Conservation (phyloP, 1,140 invertebrate species). For the Dinothrombium tinctorium region DNA sequence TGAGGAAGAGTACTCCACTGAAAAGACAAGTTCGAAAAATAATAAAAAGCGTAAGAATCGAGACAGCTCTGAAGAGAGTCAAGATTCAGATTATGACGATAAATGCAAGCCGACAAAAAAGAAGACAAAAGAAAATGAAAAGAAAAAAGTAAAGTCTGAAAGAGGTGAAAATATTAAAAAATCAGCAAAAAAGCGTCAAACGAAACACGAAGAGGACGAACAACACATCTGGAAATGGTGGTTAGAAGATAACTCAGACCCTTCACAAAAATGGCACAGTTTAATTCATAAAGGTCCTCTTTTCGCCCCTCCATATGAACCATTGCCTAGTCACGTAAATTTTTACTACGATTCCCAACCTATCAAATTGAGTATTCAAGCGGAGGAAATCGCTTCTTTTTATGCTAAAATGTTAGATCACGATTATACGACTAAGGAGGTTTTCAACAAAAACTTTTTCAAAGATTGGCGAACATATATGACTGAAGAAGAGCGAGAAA, state of each 20-base stretch:
- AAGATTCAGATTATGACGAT: too few relatives aligned
- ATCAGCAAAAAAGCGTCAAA: too few relatives aligned
- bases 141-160: too few relatives aligned
- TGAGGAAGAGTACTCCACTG: too few relatives aligned
- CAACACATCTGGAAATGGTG: slow-evolving; percentile 17
- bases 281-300: slow-evolving; percentile 93
- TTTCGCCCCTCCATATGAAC: slow-evolving; percentile 85
- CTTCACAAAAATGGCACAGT: slow-evolving; percentile 85
- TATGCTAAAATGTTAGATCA: slow-evolving; percentile 97
- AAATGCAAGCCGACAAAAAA: too few relatives aligned
- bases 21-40: too few relatives aligned
- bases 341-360: slow-evolving; percentile 85
- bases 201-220: slow-evolving; percentile 12
- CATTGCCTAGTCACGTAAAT: slow-evolving; percentile 59
- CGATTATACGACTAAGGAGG: slow-evolving; percentile 84
- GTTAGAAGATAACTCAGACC: slow-evolving; percentile 23
- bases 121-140: too few relatives aligned
- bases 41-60: too few relatives aligned
- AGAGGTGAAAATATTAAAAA: too few relatives aligned
- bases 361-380: slow-evolving; percentile 45
- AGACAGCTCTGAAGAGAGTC: too few relatives aligned
- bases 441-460: slow-evolving; percentile 95
- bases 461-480: slow-evolving; percentile 50
- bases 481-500: slow-evolving; percentile 49
- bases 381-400: slow-evolving; percentile 93